Evolutionary conservation across 2,113 vertebrate genomes (phyloP).

Genomic region (Naja naja): DNA sequence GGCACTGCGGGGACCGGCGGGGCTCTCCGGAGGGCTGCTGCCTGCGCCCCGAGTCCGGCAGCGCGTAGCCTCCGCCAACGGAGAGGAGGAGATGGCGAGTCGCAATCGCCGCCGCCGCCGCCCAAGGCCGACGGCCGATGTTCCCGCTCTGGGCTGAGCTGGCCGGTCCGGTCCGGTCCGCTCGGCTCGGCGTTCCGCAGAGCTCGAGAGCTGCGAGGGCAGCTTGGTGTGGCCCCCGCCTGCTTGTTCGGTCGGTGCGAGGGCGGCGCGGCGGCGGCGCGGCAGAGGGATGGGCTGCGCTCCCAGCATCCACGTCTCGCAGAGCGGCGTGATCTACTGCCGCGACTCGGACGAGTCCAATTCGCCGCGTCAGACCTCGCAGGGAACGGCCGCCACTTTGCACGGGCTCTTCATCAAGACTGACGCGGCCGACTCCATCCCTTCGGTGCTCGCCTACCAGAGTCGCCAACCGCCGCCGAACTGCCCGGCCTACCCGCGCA

Average conservation of each 20-base stretch:
- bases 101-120: neutral
- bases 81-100: neutral
- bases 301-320: slow-evolving; percentile 96
- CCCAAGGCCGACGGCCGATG: neutral
- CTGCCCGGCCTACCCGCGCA: slow-evolving; percentile 69
- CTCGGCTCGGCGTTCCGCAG: neutral
- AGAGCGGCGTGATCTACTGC: slow-evolving; percentile 98
- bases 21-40: slow-evolving; percentile 1
- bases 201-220: neutral
- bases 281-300: slow-evolving; percentile 91
- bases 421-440: slow-evolving; percentile 86
- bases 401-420: slow-evolving; percentile 91
- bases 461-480: slow-evolving; percentile 73
- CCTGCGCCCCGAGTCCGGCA: slow-evolving; percentile 1
- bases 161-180: neutral
- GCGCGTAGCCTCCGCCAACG: neutral
- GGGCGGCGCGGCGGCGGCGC: neutral
- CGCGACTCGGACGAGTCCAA: slow-evolving; percentile 93
- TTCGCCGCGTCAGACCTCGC: slow-evolving; percentile 90
- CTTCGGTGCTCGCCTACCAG: slow-evolving; percentile 81
- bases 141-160: neutral
- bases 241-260: slow-evolving; percentile 10
- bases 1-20: slow-evolving; percentile 4
- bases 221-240: neutral
- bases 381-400: slow-evolving; percentile 80